A percentile compares a stretch with the other conserved stretches of the same genome.
Conservation (phyloP, 2,113 vertebrate species). For the Helogale parvula region DNA sequence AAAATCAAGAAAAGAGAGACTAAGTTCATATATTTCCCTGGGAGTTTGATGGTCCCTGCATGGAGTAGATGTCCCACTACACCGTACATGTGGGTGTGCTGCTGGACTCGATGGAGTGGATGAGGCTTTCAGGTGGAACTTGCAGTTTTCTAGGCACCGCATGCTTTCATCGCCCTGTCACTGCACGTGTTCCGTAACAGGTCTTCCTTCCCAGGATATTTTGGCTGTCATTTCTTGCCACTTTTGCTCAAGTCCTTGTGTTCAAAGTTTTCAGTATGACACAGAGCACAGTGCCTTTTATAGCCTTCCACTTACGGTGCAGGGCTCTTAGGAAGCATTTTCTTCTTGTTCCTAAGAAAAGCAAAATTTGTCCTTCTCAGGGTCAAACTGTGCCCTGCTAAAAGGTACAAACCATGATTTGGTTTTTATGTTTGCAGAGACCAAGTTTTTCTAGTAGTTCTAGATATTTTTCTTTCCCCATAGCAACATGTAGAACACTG, state of each 20-base stretch:
- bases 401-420: neutral
- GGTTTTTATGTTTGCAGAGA: slow-evolving; percentile 36
- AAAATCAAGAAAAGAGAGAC: slow-evolving; percentile 1
- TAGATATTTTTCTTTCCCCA: slow-evolving; percentile 40
- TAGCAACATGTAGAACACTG: neutral
- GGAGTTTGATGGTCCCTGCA: neutral
- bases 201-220: neutral
- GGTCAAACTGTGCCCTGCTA: slow-evolving; percentile 8
- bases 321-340: neutral
- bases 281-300: neutral
- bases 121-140: neutral
- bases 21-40: neutral
- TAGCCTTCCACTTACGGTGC: neutral
- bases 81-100: neutral
- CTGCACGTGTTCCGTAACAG: neutral
- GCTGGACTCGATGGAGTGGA: neutral
- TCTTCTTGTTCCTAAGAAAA: slow-evolving; percentile 36
- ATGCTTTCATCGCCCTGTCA: neutral
- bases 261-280: neutral
- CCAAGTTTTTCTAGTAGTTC: slow-evolving; percentile 10
- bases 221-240: neutral
- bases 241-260: neutral
- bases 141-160: neutral
- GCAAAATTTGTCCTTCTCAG: neutral
- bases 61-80: neutral